Evolutionary conservation across 2,888 invertebrate genomes (phyloP), one percentile per base, ranked within the genome.

Genomic region (Hirtodrosophila duncani): DNA sequence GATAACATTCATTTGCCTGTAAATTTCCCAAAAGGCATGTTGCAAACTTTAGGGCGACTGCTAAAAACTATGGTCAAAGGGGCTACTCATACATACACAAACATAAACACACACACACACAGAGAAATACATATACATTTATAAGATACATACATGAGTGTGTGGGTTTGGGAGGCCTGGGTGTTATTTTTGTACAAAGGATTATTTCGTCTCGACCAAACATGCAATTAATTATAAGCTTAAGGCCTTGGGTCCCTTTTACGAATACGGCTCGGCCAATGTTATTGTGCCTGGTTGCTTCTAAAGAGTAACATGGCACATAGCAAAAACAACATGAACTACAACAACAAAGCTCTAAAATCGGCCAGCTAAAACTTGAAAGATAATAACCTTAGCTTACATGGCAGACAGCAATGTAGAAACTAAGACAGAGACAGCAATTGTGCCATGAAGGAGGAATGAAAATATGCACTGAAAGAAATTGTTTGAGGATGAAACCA

Each of bases 191-290:
- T 68, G 74, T 69, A 80, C 78, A 82, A 84, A 82, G 84, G 84
- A 84, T 84, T 84, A 84, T 83, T 84, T 84, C 85, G 85, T 84
- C 84, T 85, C 85, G 79, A 84, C 85, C 84, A 80, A 85, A 84
- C 85, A 85, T 82, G 83, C 85, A 85, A 85, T 85, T 85, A 85
- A 85, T 85, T 85, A 85, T 83, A 81, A 85, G 85, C 85, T 85
- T 85, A 84, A 84, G 82, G 84, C 84, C 84, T 83, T 83, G 83
- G 70, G 75, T 72, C 68, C 66, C 11, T 60, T 58, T n/a, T n/a
- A 59, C 81, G 72, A 83, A 82, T 79, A 69, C 61, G 68, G 74
- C 72, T 63, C 53, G 62, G 61, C 52, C 57, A 55, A n/a, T 59
- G 63, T 64, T 68, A 75, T 61, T 63, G 75, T 65, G 65, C 57